Evolutionary conservation across 2,797 vertebrate genomes (phyloP), one percentile per base, ranked within the genome.

Genomic region (Pseudotriccus pelzelni): DNA sequence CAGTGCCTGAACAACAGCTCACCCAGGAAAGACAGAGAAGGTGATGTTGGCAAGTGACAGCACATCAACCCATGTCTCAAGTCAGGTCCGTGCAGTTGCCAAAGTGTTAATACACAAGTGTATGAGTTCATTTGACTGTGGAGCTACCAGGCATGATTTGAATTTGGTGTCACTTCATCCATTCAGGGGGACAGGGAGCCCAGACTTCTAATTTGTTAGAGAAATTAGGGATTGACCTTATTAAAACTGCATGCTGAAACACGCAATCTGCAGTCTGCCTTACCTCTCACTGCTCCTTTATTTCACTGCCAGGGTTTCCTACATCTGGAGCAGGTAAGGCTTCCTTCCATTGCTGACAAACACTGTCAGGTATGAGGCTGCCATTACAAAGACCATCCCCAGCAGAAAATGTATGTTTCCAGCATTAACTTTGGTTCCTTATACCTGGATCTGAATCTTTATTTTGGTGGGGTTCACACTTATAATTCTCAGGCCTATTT

Each of bases 121-220:
- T 73, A 73, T n/a, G 46, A 52, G 56, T 69, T 86, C 80, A 52
- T 76, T 34, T 88, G 87, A 41, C 77, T 62, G 16, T 2, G 2
- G 41, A 90, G 80, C 80, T 87, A 89, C 44, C 14, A 53, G 59
- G 89, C 64, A 66, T 83, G 46, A 96, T 94, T 90, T 94, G 62
- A 95, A 91, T 95, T 78, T 55, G 73, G 73, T 81, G 66, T 62
- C 68, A 78, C 75, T 86, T 82, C 73, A 89, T n/a, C 63, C 58
- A 56, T 28, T 73, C 77, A 91, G 13, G 49, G 41, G 79, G 39
- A 94, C 41, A 37, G 76, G 80, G 28, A 85, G 37, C 24, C 28
- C 77, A 86, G 74, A 91, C 85, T 83, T 86, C 55, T 92, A 76
- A 95, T 96, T 95, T 94, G 85, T 79, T 92, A 76, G 77, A 94